Conservation (phyloP, 1,140 invertebrate species). For the Caenorhabditis tropicalis region DNA sequence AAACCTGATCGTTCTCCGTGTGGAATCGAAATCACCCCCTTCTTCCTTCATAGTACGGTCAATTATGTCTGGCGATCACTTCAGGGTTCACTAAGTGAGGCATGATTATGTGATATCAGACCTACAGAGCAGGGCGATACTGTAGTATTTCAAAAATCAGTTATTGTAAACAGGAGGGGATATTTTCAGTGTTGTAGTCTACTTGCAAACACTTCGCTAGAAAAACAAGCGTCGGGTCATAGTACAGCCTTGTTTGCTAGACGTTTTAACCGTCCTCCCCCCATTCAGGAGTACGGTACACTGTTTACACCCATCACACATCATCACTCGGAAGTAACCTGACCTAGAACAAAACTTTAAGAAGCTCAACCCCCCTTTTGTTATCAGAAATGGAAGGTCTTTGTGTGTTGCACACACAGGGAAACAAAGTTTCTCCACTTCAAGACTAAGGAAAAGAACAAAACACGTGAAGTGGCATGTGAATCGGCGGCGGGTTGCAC, state of each 20-base stretch:
- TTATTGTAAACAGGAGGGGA: not conserved
- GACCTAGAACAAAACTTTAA: not conserved
- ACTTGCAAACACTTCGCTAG: not conserved
- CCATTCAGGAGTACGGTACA: not conserved
- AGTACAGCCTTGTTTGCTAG: constrained; percentile 20
- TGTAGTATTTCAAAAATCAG: not conserved
- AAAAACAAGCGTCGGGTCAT: constrained; percentile 27
- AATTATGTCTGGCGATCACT: not conserved
- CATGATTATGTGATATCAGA: not conserved
- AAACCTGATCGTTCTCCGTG: constrained; percentile 35
- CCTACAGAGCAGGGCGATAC: not conserved
- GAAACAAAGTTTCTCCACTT: constrained; percentile 4
- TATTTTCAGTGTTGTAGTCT: not conserved
- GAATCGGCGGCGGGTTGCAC: not conserved
- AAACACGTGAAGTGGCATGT: constrained; percentile 17
- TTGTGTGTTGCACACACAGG: constrained; percentile 38
- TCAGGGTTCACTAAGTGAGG: not conserved
- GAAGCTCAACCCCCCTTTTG: not conserved
- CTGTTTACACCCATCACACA: not conserved
- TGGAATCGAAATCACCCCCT: not conserved
- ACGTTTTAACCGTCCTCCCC: not conserved
- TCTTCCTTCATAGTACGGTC: not conserved
- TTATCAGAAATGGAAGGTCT: constrained; percentile 32
- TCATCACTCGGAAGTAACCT: not conserved
- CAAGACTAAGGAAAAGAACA: not conserved